Evolutionary conservation across 2,888 invertebrate genomes (phyloP), one percentile per base, ranked within the genome.

Genomic region (Asteroscopus sphinx): DNA sequence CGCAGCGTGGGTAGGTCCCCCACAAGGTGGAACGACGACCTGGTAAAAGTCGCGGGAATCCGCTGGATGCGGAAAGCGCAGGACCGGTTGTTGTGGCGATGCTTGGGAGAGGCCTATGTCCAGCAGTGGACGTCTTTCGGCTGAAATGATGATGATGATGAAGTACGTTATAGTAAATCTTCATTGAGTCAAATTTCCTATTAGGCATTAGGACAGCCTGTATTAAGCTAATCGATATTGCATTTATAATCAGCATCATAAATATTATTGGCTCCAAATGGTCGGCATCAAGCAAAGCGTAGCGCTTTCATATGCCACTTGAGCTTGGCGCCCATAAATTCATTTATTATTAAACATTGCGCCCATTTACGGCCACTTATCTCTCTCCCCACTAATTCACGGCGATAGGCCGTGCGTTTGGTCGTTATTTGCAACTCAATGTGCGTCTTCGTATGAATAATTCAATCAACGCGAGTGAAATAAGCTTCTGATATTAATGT

Each of bases 391-490:
- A 45, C 63, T 67, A 73, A 72, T 66, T 74, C 48, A 63, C 15
- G 40, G 45, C 63, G 49, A 69, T 75, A 62, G 66, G 68, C 51
- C 26, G 64, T 73, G 66, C 60, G 73, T 73, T 59, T 55, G 62
- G 65, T 68, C 68, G 64, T 79, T 80, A 83, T 80, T 79, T 82
- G 76, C 75, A 73, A 70, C 73, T 74, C 76, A 68, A 76, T 79
- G 80, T 73, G 61, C 73, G 62, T 72, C 61, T 77, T 74, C 62
- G 53, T 74, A 76, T 86, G 76, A 86, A 86, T 86, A 82, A 84
- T 85, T 83, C 68, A 85, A 76, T 69, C 73, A 70, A 76, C 70
- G 75, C 72, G 37, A 57, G 13, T 26, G 52, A 15, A 69, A 57
- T 68, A 47, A 39, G 57, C 33, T 61, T 25, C 7, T 28, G 33